Evolutionary conservation across 2,113 vertebrate genomes (phyloP), one percentile per base, ranked within the genome.

Genomic region (Malurus alboscapulatus): DNA sequence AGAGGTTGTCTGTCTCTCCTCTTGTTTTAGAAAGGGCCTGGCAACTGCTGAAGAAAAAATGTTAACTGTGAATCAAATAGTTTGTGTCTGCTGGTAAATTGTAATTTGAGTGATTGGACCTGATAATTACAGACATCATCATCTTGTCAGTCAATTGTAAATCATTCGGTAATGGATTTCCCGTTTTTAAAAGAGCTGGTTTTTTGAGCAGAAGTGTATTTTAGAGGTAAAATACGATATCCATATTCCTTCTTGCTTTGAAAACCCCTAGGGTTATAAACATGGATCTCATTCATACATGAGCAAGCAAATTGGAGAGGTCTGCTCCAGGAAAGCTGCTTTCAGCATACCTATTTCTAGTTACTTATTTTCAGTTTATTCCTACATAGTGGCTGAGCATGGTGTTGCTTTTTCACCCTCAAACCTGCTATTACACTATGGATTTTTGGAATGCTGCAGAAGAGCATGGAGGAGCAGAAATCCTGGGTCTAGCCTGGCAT

Each of bases 141-240:
- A 91, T 94, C 87, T 93, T 95, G 93, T 96, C 94, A 85, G 67
- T 92, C 93, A 88, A 48, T 80, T 94, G 68, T 90, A 96, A 95
- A 90, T 96, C 55, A 61, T 77, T 88, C 67, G 57, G 7, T 77
- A 94, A 71, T 94, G 61, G 48, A 91, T 88, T 94, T 94, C 55
- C 59, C 74, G 77, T 75, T 88, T 26, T 17, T 62, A 72, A 42
- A 84, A 71, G 34, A 83, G 44, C 48, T 87, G 34, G 2, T 24
- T 94, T 94, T 95, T 81, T 87, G 53, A 84, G 44, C 1, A 5
- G 26, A 34, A 81, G 62, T 58, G 6, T 67, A 57, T 86, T 93
- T 79, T 75, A 55, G 83, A 90, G 44, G 53, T 90, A 86, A 83
- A 90, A 72, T 59, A 29, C 3, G 85, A 14, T 76, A 69, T 32